phyloP scores from a whole-genome alignment of 2,113 vertebrate species.

The Pachycephala philippinensis region DNA sequence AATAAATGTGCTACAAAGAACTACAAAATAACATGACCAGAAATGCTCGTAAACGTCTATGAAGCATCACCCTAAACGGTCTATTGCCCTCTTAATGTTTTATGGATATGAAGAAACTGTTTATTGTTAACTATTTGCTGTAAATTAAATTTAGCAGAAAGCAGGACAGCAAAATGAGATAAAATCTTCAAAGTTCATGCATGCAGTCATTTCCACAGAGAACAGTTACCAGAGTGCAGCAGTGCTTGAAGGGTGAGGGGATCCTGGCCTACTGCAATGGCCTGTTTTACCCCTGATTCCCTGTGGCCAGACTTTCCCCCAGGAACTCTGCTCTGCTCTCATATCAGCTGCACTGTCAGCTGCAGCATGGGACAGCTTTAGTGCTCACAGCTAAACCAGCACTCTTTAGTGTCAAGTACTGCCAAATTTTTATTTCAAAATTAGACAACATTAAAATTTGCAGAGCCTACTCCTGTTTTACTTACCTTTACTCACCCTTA shows the following conservation, averaged over 20 bases:
- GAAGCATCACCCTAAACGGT: neutral
- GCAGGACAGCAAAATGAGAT: neutral
- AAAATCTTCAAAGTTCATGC: neutral
- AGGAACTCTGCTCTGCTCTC: neutral
- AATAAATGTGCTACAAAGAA: neutral
- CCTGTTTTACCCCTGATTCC: neutral
- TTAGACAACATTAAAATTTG: neutral
- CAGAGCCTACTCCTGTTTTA: neutral
- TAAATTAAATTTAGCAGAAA: neutral
- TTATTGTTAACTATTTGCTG: neutral
- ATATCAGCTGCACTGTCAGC: neutral
- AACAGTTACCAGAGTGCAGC: neutral
- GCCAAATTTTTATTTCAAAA: neutral
- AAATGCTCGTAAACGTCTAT: neutral
- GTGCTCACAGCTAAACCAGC: neutral
- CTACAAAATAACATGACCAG: neutral
- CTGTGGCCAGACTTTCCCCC: neutral
- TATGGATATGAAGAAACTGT: neutral
- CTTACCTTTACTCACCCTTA: neutral
- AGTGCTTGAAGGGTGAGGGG: neutral
- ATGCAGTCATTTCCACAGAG: neutral
- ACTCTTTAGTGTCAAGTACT: neutral
- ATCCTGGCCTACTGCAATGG: neutral
- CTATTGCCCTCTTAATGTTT: neutral
- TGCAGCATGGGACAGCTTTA: neutral